Evolutionary conservation across 2,797 vertebrate species (phyloP).

Genomic region (Pelobates cultripes): DNA sequence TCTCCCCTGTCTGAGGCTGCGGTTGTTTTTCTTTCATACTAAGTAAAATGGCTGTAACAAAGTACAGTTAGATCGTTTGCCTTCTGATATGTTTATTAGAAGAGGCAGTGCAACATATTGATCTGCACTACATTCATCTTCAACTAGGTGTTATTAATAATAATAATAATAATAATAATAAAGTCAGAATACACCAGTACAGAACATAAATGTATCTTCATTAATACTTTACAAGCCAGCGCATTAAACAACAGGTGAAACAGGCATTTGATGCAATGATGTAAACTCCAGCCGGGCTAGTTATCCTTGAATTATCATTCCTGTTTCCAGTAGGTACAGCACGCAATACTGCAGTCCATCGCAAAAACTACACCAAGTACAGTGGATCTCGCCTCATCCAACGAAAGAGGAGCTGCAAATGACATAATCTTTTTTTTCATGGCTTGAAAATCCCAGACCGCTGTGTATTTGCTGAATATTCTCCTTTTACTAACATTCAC

Average conservation of each 20-base stretch:
- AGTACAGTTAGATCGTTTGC: slow-evolving; percentile 25
- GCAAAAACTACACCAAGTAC: slow-evolving; percentile 60
- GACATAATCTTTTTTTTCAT: slow-evolving; percentile 67
- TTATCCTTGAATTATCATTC: slow-evolving; percentile 48
- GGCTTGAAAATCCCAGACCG: slow-evolving; percentile 63
- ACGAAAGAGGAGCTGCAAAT: slow-evolving; percentile 53
- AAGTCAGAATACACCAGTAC: not conserved
- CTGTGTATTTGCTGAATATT: slow-evolving; percentile 68
- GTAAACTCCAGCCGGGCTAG: slow-evolving; percentile 58
- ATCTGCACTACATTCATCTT: slow-evolving; percentile 51
- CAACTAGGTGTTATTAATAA: not conserved
- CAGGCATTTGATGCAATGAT: slow-evolving; percentile 46
- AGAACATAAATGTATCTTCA: slow-evolving; percentile 27
- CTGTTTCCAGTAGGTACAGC: slow-evolving; percentile 42
- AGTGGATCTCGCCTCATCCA: slow-evolving; percentile 58
- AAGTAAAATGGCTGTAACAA: slow-evolving; percentile 46
- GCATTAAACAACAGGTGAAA: slow-evolving; percentile 52
- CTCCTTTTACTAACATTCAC: slow-evolving; percentile 70
- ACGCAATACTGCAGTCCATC: slow-evolving; percentile 59
- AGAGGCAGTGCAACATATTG: slow-evolving; percentile 39
- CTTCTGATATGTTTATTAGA: slow-evolving; percentile 29
- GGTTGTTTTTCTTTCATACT: slow-evolving; percentile 41
- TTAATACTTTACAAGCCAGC: slow-evolving; percentile 51
- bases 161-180: slow-evolving; percentile 32
- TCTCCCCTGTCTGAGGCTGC: slow-evolving; percentile 47